Evolutionary conservation across 2,797 vertebrate genomes (phyloP).

Genomic region (Hippopotamyrus pictus): DNA sequence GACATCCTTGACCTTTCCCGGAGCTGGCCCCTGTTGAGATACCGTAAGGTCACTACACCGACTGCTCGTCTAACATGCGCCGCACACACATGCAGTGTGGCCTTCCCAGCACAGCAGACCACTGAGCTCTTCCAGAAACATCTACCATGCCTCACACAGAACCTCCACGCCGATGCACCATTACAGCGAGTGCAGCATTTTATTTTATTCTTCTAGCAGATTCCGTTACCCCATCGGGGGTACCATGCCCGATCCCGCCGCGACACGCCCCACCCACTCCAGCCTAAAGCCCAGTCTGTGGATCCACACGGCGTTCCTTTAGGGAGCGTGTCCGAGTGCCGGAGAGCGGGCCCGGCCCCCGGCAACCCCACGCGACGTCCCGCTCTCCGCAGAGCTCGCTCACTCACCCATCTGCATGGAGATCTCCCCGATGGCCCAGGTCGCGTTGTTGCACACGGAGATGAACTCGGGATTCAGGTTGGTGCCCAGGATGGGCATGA

Average conservation of each 20-base stretch:
- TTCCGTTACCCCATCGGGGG: not conserved
- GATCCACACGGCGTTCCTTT: not conserved
- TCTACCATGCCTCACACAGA: not conserved
- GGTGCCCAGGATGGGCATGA: slow-evolving; percentile 91
- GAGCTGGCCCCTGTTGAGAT: slow-evolving; percentile 47
- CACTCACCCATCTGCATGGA: slow-evolving; percentile 83
- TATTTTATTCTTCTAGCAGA: not conserved
- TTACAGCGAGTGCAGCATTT: not conserved
- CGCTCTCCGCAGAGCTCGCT: not conserved
- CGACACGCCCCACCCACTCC: not conserved
- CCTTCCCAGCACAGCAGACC: not conserved
- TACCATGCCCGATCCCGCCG: not conserved
- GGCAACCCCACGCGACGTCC: not conserved
- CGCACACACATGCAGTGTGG: slow-evolving; percentile 6
- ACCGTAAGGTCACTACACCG: slow-evolving; percentile 46
- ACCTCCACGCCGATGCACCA: not conserved
- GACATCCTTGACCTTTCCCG: slow-evolving; percentile 44
- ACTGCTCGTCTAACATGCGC: not conserved
- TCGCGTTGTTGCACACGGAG: slow-evolving; percentile 92
- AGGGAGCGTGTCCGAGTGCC: not conserved
- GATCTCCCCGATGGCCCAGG: slow-evolving; percentile 95
- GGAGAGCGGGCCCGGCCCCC: not conserved
- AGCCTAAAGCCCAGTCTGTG: not conserved
- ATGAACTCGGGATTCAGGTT: slow-evolving; percentile 95
- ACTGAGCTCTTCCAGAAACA: not conserved